These are phyloP conservation scores for Stomatorhinus ivindoensis DNA, from an alignment of 2,113 vertebrate genomes.

Conservation along the genomic window DNA sequence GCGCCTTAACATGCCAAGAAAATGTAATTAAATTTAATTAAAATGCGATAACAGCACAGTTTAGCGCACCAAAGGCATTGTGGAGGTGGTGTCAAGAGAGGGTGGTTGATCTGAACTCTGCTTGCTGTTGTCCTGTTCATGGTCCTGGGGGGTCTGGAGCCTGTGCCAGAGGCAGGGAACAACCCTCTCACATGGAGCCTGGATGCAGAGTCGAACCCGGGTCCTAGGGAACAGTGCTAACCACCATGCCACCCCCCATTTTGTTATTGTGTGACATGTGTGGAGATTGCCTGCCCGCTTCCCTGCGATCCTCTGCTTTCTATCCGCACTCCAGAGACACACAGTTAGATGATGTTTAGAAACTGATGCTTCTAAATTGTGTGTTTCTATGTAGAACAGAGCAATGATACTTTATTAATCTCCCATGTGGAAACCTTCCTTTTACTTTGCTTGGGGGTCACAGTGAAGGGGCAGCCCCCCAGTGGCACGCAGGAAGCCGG, in stretches of 20 bases:
- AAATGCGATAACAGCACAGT: neutral
- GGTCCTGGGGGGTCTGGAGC: too few relatives aligned
- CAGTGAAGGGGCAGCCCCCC: neutral
- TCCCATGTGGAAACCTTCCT: neutral
- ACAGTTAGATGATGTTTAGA: neutral
- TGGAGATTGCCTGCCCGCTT: neutral
- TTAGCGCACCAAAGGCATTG: neutral
- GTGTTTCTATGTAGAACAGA: neutral
- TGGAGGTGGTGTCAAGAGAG: neutral
- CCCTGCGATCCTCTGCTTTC: neutral
- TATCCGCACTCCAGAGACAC: neutral
- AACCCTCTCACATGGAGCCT: neutral
- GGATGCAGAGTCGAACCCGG: neutral
- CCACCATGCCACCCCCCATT: neutral
- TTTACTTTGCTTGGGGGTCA: neutral
- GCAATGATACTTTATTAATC: neutral
- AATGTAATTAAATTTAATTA: neutral
- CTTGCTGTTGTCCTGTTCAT: neutral
- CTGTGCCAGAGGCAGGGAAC: neutral
- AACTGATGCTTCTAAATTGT: neutral
- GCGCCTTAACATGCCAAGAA: neutral
- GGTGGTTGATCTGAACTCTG: neutral
- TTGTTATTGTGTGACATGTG: neutral
- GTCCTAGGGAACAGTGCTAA: neutral
- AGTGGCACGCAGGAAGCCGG: neutral